Conservation (phyloP, 1,140 invertebrate genomes). For the Aphelenchoides avenae region DNA sequence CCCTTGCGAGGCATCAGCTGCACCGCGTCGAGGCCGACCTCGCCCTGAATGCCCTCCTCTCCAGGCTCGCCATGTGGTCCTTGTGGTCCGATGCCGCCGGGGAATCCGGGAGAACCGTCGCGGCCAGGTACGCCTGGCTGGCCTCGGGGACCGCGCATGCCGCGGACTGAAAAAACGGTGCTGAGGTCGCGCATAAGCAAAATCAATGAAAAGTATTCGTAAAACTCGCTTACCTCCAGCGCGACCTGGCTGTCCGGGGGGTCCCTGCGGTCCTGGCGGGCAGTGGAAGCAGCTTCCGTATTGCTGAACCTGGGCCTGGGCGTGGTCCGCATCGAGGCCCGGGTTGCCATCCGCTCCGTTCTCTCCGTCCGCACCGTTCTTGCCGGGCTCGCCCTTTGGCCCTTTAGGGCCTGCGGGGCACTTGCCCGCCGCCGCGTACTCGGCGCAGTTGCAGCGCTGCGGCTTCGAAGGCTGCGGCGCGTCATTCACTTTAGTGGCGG, state of each 20-base stretch:
- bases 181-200: constrained; percentile 5
- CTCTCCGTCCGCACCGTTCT: background rate
- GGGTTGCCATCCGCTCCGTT: constrained; percentile 9
- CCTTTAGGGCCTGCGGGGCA: constrained; percentile 17
- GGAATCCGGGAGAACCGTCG: constrained; percentile 35
- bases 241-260: too few species aligned
- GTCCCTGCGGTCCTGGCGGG: constrained; percentile 40
- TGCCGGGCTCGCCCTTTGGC: background rate
- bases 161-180: constrained; percentile 26
- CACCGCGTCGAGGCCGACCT: constrained; percentile 5
- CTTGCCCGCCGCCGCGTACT: too few species aligned
- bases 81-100: constrained; percentile 8
- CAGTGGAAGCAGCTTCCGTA: constrained; percentile 49
- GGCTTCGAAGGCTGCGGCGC: too few species aligned
- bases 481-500: too few species aligned
- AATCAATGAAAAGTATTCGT: constrained; percentile 1
- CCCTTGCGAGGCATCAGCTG: too few species aligned
- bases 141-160: too few species aligned
- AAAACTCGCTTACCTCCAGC: too few species aligned
- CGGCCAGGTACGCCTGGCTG: constrained; percentile 41
- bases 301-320: constrained; percentile 25
- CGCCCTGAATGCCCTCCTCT: constrained; percentile 29
- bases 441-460: too few species aligned
- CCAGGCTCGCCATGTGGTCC: constrained; percentile 36
- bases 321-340: constrained; percentile 38